These are phyloP conservation scores for Temnothorax curvispinosus DNA, from an alignment of 1,140 invertebrate genomes.

Conservation along the genomic window DNA sequence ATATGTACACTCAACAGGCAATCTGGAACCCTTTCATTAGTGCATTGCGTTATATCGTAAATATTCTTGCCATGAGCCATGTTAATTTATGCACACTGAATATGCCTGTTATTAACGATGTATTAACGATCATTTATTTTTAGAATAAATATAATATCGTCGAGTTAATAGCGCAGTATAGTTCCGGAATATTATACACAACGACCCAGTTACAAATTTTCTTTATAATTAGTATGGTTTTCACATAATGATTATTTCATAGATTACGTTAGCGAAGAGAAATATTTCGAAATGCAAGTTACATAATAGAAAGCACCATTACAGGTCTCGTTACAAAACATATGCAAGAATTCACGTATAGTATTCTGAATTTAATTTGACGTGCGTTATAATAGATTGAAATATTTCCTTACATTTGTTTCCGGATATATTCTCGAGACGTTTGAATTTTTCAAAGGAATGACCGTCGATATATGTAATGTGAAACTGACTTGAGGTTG, in stretches of 20 bases:
- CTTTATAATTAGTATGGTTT: background rate
- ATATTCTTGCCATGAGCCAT: background rate
- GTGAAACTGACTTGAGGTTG: conserved; percentile 29
- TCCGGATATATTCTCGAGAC: background rate
- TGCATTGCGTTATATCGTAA: background rate
- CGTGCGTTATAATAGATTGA: background rate
- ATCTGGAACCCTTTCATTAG: conserved; percentile 3
- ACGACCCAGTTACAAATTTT: background rate
- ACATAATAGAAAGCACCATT: background rate
- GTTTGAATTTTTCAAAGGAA: conserved; percentile 2
- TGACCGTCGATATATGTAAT: background rate
- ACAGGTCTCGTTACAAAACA: background rate
- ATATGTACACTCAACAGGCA: background rate
- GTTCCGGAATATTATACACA: background rate
- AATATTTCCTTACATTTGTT: conserved; percentile 14
- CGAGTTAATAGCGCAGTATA: background rate
- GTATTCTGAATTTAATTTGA: background rate
- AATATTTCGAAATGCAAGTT: background rate
- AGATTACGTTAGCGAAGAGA: background rate
- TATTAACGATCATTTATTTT: background rate
- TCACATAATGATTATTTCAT: background rate
- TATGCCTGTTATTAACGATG: background rate
- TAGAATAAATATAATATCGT: conserved; percentile 20
- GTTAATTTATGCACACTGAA: background rate
- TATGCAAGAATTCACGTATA: background rate